phyloP scores from a whole-genome alignment of 2,797 vertebrate species.

The Platyrinchus mystaceus region DNA sequence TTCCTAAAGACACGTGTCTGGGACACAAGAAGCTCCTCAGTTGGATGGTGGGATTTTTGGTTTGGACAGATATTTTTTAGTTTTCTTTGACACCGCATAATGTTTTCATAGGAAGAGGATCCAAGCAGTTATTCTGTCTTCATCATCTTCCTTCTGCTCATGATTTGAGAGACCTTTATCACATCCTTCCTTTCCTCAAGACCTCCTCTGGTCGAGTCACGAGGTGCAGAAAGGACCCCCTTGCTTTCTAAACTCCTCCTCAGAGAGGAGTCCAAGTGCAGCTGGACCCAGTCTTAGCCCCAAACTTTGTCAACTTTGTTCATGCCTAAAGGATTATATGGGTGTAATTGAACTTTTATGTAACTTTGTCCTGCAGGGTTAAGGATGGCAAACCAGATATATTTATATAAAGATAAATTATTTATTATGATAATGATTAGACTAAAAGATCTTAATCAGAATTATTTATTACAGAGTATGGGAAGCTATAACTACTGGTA shows the following conservation, averaged over 20 bases:
- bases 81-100: not conserved
- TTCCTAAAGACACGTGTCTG: not conserved
- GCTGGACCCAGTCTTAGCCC: not conserved
- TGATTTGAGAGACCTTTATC: not conserved
- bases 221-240: not conserved
- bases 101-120: not conserved
- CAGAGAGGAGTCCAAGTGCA: not conserved
- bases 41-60: not conserved
- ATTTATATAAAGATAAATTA: not conserved
- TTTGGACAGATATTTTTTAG: not conserved
- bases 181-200: not conserved
- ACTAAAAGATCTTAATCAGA: not conserved
- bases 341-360: not conserved
- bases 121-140: not conserved
- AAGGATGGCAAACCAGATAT: not conserved
- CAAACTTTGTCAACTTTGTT: not conserved
- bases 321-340: not conserved
- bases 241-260: not conserved
- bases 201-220: not conserved
- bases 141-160: not conserved
- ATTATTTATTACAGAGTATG: not conserved
- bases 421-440: not conserved
- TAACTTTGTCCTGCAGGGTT: not conserved
- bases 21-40: not conserved
- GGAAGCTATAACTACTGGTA: not conserved